Conservation (phyloP, 2,888 invertebrate species). For the Eumacrocentrus americanus region DNA sequence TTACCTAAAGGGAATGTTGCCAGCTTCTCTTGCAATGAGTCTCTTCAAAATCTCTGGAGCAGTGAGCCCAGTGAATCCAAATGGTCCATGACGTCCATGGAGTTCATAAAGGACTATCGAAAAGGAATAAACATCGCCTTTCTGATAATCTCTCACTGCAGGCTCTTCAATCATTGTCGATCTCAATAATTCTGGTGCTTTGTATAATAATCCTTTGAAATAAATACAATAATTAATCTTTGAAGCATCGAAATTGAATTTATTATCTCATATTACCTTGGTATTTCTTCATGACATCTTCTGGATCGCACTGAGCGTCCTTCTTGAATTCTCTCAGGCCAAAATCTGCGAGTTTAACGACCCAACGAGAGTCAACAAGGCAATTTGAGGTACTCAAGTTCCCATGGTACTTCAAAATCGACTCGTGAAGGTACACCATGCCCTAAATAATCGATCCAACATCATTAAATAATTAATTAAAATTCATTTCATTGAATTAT, state of each 20-base stretch:
- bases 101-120: conserved; percentile 88
- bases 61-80: conserved; percentile 72
- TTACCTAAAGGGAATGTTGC: conserved; percentile 68
- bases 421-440: conserved; percentile 89
- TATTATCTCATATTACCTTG: conserved; percentile 67
- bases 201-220: conserved; percentile 73
- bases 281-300: conserved; percentile 70
- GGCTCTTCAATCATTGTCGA: conserved; percentile 40
- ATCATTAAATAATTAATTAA: not conserved
- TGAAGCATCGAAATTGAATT: not conserved
- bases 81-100: conserved; percentile 85
- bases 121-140: conserved; percentile 87
- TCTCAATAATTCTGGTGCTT: conserved; percentile 78
- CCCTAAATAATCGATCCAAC: conserved; percentile 67
- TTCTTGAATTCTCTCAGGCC: conserved; percentile 86
- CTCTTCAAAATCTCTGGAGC: conserved; percentile 72
- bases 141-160: conserved; percentile 65
- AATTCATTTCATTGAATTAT: not conserved
- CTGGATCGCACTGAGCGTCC: conserved; percentile 73
- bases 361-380: conserved; percentile 93
- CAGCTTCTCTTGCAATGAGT: conserved; percentile 65
- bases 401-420: conserved; percentile 78
- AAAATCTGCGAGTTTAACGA: conserved; percentile 90
- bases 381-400: conserved; percentile 77
- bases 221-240: conserved; percentile 13